phyloP scores from a whole-genome alignment of 37 sponge, comb jelly and placozoan species.

The Hexactinellida sp. region DNA sequence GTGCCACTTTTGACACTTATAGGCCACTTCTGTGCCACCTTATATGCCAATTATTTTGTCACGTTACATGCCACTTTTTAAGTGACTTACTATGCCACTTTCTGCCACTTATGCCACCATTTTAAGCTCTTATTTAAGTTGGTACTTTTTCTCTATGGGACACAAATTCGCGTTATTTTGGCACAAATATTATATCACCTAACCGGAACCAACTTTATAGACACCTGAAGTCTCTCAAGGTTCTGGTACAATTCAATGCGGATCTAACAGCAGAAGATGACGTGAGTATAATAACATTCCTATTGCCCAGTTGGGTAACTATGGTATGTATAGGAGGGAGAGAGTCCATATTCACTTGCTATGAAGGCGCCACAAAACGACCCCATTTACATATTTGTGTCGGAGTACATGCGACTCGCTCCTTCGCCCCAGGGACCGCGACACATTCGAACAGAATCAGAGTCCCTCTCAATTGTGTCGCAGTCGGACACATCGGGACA shows the following conservation, averaged over 20 bases:
- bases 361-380: not conserved
- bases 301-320: not conserved
- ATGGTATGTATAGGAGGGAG: not conserved
- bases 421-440: not conserved
- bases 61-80: no score
- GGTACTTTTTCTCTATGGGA: no score
- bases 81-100: no score
- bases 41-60: no score
- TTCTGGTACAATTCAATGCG: not conserved
- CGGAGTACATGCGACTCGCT: not conserved
- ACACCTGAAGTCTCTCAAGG: not conserved
- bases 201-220: no score
- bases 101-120: no score
- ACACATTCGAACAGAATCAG: not conserved
- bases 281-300: not conserved
- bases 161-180: no score
- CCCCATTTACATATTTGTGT: constrained; percentile 5
- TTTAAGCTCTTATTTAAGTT: no score
- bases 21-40: no score
- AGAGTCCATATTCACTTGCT: not conserved
- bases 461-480: not conserved
- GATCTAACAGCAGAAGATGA: not conserved
- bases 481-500: not conserved
- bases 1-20: no score
- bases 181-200: no score